Percentiles rank a stretch among this genome's conserved stretches.
These are phyloP conservation scores for Xyliphius kryptos DNA, from an alignment of 2,113 vertebrate species.

Conservation along the genomic window DNA sequence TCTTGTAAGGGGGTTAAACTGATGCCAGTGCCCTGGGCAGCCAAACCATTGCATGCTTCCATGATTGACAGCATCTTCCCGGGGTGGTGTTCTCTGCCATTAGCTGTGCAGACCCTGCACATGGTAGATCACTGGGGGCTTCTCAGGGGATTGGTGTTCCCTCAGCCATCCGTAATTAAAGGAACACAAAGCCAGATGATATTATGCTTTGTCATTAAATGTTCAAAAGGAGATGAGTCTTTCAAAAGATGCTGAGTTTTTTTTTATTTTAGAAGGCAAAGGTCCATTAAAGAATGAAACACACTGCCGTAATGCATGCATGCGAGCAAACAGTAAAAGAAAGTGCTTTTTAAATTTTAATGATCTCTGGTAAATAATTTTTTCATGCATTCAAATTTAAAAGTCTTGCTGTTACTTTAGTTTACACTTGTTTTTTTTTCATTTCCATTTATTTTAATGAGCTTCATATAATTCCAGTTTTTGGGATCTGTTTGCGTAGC, in stretches of 20 bases:
- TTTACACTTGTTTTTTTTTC: background rate
- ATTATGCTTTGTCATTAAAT: conserved; percentile 49
- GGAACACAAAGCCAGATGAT: conserved; percentile 38
- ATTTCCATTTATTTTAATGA: background rate
- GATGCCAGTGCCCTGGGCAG: conserved; percentile 6
- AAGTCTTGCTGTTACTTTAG: too few species aligned
- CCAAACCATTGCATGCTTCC: conserved; percentile 9
- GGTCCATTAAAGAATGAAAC: background rate
- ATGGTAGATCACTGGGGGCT: conserved; percentile 12
- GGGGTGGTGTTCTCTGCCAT: background rate
- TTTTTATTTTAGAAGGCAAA: background rate
- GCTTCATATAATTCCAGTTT: conserved; percentile 7
- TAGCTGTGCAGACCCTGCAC: background rate
- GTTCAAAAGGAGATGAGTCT: conserved; percentile 28
- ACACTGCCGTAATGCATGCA: background rate
- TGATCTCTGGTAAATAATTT: background rate
- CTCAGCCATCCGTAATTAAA: conserved; percentile 46
- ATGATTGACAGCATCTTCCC: conserved; percentile 50
- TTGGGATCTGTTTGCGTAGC: background rate
- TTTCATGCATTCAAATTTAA: too few species aligned
- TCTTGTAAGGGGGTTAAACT: conserved; percentile 18
- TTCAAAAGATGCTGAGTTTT: conserved; percentile 30
- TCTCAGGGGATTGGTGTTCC: conserved; percentile 28
- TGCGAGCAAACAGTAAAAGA: background rate
- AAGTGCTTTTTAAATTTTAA: conserved; percentile 3